These are phyloP conservation scores for Ceratothoa steindachneri DNA, from an alignment of 2,888 invertebrate genomes.

Conservation along the genomic window DNA sequence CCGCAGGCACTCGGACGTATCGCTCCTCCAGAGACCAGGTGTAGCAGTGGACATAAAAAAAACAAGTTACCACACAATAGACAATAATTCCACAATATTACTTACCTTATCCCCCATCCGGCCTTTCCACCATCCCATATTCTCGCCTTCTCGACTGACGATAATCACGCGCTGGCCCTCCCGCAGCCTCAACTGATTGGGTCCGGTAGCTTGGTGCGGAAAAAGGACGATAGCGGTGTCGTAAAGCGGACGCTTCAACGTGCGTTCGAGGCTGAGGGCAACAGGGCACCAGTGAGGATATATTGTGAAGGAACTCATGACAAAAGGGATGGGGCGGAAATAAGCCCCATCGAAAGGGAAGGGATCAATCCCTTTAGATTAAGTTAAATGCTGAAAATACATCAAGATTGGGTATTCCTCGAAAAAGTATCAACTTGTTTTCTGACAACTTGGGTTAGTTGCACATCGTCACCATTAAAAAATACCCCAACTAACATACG, in stretches of 20 bases:
- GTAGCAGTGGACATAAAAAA: too few relatives aligned
- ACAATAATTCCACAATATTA: too few relatives aligned
- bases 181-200: slow-evolving; percentile 31
- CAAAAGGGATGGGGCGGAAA: not conserved
- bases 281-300: not conserved
- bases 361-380: not conserved
- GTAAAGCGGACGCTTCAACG: slow-evolving; percentile 27
- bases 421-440: too few relatives aligned
- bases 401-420: not conserved
- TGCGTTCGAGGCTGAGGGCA: slow-evolving; percentile 18
- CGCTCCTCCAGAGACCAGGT: too few relatives aligned
- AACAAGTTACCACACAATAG: too few relatives aligned
- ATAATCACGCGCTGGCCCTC: slow-evolving; percentile 42
- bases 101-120: slow-evolving; percentile 38
- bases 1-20: too few relatives aligned
- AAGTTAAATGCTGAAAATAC: too few relatives aligned
- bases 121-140: slow-evolving; percentile 48
- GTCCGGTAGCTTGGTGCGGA: slow-evolving; percentile 20
- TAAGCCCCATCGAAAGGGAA: not conserved
- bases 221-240: slow-evolving; percentile 38
- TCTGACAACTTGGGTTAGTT: too few relatives aligned
- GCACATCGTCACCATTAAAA: too few relatives aligned
- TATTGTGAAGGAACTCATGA: not conserved
- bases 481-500: too few relatives aligned
- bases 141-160: slow-evolving; percentile 39